Evolutionary conservation across 2,113 vertebrate genomes (phyloP).

Genomic region (Equus quagga): DNA sequence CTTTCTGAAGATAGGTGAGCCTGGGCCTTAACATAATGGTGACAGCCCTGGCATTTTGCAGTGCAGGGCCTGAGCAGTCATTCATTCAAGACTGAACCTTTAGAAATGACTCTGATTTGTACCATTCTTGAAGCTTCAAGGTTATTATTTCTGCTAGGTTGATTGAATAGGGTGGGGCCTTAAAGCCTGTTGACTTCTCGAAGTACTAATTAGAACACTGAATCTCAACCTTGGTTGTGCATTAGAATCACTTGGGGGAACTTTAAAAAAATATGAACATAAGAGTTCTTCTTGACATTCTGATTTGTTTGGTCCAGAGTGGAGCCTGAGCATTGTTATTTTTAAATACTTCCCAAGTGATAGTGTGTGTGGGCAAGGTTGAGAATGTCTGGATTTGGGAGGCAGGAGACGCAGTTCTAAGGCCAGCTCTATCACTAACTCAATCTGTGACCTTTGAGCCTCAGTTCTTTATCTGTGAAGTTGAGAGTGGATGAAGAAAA

Average conservation of each 20-base stretch:
- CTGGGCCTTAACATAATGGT: neutral
- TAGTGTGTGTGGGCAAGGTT: neutral
- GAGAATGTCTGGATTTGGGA: conserved; percentile 2
- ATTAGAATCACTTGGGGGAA: neutral
- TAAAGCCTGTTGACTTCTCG: neutral
- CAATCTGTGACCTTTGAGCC: conserved; percentile 18
- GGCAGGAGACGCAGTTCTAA: neutral
- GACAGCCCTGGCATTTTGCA: neutral
- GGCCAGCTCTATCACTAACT: neutral
- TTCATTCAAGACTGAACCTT: neutral
- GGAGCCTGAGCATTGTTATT: neutral
- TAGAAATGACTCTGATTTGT: conserved; percentile 31
- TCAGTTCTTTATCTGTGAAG: conserved; percentile 27
- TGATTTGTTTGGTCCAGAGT: conserved; percentile 14
- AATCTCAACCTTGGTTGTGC: neutral
- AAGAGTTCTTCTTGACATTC: neutral
- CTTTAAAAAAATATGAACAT: neutral
- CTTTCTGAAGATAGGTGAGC: neutral
- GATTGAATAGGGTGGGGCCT: neutral
- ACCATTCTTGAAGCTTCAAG: conserved; percentile 1
- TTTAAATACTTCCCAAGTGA: neutral
- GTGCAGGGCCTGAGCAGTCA: neutral
- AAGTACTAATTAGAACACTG: neutral
- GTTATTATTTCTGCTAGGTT: conserved; percentile 14
- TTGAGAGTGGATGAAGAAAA: neutral